Evolutionary conservation across 2,113 vertebrate genomes (phyloP).

Genomic region (Gymnocephalus cernua): DNA sequence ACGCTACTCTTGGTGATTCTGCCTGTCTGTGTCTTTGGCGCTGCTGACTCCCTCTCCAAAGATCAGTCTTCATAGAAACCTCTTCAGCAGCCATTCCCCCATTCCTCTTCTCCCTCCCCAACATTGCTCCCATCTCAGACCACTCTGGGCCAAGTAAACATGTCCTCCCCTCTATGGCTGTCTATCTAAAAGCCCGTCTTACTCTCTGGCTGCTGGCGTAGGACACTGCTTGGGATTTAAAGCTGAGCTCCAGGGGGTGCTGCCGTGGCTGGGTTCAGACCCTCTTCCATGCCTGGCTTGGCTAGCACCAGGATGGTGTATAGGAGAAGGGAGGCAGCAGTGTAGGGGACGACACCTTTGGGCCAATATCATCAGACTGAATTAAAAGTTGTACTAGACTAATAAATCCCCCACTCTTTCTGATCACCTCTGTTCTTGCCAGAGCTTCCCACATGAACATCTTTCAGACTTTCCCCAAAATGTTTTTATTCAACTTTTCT

Average conservation of each 20-base stretch:
- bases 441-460: slow-evolving; percentile 66
- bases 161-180: slow-evolving; percentile 50
- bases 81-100: slow-evolving; percentile 37
- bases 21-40: slow-evolving; percentile 4
- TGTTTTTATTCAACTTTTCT: slow-evolving; percentile 22
- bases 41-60: slow-evolving; percentile 38
- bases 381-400: slow-evolving; percentile 59
- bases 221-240: slow-evolving; percentile 61
- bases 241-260: slow-evolving; percentile 52
- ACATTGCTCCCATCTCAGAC: slow-evolving; percentile 43
- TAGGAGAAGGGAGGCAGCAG: slow-evolving; percentile 27
- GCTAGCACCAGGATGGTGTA: slow-evolving; percentile 42
- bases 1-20: slow-evolving; percentile 1
- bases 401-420: slow-evolving; percentile 59
- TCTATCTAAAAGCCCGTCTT: slow-evolving; percentile 41
- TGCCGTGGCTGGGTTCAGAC: slow-evolving; percentile 32
- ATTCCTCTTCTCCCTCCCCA: slow-evolving; percentile 28
- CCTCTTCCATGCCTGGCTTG: slow-evolving; percentile 36
- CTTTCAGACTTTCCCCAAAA: slow-evolving; percentile 45
- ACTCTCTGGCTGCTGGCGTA: slow-evolving; percentile 41
- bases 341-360: slow-evolving; percentile 58
- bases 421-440: slow-evolving; percentile 47
- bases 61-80: slow-evolving; percentile 57
- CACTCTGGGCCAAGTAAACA: slow-evolving; percentile 59
- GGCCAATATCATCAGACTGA: slow-evolving; percentile 56